Conservation (phyloP, 2,113 vertebrate genomes). For the Anser brachyrhynchus region DNA sequence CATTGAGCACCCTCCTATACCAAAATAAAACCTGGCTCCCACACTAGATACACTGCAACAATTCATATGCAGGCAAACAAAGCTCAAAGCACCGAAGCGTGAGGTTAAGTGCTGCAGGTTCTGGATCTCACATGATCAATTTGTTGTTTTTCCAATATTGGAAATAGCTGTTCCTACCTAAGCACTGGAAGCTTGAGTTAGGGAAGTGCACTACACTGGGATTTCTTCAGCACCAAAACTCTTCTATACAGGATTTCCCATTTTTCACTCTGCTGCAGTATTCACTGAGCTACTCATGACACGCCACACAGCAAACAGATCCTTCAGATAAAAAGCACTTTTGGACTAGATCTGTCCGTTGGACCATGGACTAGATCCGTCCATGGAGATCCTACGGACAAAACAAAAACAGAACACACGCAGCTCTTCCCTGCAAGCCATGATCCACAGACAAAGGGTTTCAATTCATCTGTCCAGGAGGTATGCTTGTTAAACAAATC, state of each 20-base stretch:
- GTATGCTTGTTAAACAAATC: background rate
- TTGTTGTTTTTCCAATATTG: background rate
- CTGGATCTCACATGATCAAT: background rate
- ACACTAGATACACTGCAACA: background rate
- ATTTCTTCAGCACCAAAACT: background rate
- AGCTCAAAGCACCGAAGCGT: background rate
- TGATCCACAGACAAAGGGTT: background rate
- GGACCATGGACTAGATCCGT: background rate
- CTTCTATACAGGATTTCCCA: slow-evolving; percentile 17
- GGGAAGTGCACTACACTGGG: background rate
- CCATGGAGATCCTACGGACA: background rate
- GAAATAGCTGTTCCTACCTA: background rate
- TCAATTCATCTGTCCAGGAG: background rate
- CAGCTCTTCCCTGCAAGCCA: background rate
- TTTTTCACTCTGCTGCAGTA: background rate
- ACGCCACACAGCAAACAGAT: no score
- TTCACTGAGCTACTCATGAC: background rate
- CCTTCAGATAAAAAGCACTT: background rate
- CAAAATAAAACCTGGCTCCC: background rate
- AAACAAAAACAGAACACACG: background rate
- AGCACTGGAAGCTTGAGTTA: background rate
- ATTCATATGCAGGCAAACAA: background rate
- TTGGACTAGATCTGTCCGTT: no score
- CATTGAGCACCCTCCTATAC: background rate
- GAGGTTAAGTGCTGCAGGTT: background rate